Evolutionary conservation across 2,113 vertebrate genomes (phyloP).

Genomic region (Dendropsophus ebraccatus): DNA sequence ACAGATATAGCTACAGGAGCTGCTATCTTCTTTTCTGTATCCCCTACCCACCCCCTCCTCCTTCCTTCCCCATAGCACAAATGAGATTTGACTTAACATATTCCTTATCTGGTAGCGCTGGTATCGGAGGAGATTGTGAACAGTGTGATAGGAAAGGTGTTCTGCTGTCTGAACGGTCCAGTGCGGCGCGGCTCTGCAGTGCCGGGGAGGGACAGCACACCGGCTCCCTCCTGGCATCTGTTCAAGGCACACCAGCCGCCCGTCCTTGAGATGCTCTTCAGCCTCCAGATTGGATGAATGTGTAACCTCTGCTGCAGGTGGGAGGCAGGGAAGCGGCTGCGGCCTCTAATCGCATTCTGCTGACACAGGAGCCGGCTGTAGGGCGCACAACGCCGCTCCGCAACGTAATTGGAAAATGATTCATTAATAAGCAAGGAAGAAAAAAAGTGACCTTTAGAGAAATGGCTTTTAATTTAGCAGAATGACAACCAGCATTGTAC

Average conservation of each 20-base stretch:
- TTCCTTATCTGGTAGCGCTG: conserved; percentile 20
- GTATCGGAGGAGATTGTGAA: conserved; percentile 15
- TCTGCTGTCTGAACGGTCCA: conserved; percentile 22
- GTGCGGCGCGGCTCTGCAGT: conserved; percentile 19
- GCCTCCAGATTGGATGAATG: conserved; percentile 42
- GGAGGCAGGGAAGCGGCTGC: not conserved
- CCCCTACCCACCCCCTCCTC: too few species aligned
- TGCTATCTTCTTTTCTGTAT: not conserved
- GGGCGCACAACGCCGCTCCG: not conserved
- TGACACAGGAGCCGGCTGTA: not conserved
- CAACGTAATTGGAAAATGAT: not conserved
- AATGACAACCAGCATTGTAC: not conserved
- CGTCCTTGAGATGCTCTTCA: conserved; percentile 51
- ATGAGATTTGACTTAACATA: conserved; percentile 27
- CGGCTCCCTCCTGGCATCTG: conserved; percentile 5
- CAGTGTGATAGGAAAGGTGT: conserved; percentile 33
- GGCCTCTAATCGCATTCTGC: not conserved
- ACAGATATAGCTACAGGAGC: too few species aligned
- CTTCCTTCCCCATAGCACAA: not conserved
- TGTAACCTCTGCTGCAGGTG: conserved; percentile 34
- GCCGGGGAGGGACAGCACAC: not conserved
- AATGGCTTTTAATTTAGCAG: not conserved
- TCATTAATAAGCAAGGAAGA: not conserved
- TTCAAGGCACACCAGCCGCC: not conserved
- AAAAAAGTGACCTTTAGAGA: not conserved